Evolutionary conservation across 2,797 vertebrate genomes (phyloP).

Genomic region (Hemibagrus guttatus): DNA sequence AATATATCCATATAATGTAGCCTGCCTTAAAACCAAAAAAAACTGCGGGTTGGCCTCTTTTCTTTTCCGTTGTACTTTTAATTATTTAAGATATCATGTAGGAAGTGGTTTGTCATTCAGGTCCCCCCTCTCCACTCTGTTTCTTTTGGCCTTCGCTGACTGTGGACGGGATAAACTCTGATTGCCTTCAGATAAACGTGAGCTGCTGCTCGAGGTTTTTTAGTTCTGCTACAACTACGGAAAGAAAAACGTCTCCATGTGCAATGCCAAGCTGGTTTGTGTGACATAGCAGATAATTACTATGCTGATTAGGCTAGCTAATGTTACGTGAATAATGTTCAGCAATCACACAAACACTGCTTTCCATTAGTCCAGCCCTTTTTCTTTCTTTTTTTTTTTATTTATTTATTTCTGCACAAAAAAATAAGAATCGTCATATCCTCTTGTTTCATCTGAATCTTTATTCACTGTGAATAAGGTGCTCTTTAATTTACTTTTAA

Average conservation of each 20-base stretch:
- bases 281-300: not conserved
- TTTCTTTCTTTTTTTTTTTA: not conserved
- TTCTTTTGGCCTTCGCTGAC: not conserved
- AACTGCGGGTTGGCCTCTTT: conserved; percentile 77
- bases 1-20: conserved; percentile 59
- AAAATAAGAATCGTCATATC: not conserved
- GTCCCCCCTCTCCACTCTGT: not conserved
- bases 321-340: not conserved
- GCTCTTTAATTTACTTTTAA: conserved; percentile 67
- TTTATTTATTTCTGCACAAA: conserved; percentile 4
- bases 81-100: conserved; percentile 15
- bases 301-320: not conserved
- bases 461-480: conserved; percentile 79
- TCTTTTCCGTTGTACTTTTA: conserved; percentile 42
- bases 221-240: not conserved
- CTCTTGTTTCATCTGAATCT: conserved; percentile 59
- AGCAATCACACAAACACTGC: not conserved
- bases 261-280: conserved; percentile 15
- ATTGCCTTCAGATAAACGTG: not conserved
- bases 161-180: not conserved
- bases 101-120: not conserved
- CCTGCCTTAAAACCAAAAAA: conserved; percentile 89
- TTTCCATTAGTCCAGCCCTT: not conserved
- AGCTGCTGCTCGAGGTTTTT: not conserved
- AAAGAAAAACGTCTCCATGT: not conserved